phyloP scores from a whole-genome alignment of 2,888 invertebrate species.

The Sympetrum striolatum region DNA sequence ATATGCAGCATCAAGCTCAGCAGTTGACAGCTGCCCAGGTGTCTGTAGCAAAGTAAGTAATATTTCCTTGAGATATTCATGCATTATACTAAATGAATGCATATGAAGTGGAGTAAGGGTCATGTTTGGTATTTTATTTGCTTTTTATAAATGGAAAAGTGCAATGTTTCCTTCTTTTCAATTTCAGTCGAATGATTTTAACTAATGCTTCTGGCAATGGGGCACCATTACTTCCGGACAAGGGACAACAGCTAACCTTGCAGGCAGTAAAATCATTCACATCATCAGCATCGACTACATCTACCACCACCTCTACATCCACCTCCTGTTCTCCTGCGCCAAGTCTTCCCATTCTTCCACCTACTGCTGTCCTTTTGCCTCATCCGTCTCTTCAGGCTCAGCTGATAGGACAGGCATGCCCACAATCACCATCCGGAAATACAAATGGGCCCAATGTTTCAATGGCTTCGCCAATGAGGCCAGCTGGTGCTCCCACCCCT shows the following conservation, averaged over 20 bases:
- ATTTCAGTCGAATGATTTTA: conserved; percentile 19
- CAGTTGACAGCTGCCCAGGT: conserved; percentile 51
- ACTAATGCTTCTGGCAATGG: neutral
- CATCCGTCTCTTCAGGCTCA: conserved; percentile 17
- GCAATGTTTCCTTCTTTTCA: neutral
- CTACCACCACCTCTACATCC: conserved; percentile 46
- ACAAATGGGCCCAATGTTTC: neutral
- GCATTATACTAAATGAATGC: neutral
- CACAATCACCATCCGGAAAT: conserved; percentile 11
- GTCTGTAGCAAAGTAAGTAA: conserved; percentile 9
- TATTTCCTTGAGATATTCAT: neutral
- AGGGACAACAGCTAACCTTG: conserved; percentile 1
- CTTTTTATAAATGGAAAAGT: neutral
- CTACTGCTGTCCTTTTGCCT: conserved; percentile 1
- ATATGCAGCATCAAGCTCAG: conserved; percentile 49
- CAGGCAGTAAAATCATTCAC: conserved; percentile 3
- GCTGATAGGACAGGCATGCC: conserved; percentile 14
- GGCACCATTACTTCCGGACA: neutral
- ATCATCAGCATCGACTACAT: conserved; percentile 46
- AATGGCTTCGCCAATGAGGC: conserved; percentile 11
- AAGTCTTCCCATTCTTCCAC: neutral
- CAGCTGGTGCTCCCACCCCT: neutral
- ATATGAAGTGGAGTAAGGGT: neutral
- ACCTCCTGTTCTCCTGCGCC: neutral
- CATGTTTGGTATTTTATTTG: neutral